Evolutionary conservation across 2,113 vertebrate genomes (phyloP), one percentile per base, ranked within the genome.

Genomic region (Triplophysa dalaica): DNA sequence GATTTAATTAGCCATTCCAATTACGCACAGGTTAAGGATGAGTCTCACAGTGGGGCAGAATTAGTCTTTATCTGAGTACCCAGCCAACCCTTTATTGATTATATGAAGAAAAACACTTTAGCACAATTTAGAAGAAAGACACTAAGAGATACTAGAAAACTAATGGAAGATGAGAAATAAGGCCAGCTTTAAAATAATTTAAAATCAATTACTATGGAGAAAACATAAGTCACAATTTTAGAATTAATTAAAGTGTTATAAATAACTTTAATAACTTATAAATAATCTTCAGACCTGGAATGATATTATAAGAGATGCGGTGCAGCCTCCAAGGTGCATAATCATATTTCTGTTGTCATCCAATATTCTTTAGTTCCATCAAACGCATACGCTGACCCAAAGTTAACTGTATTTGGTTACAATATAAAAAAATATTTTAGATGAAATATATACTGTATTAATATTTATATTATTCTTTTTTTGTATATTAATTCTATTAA

Each of bases 1-100:
- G 70, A 81, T 75, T 81, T 67, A 74, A 80, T 80, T 73, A 74
- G 29, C 48, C 62, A 45, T 41, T 48, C 78, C 48, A 74, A 74
- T 80, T 81, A 75, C 12, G 22, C 11, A 67, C 48, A 60, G 79
- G 79, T 74, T 56, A 56, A 24, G 67, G 78, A 78, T 78, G 60
- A 80, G 38, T 52, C 63, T 63, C 58, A 12, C 56, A 79, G 67
- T 22, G n/a, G 45, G 21, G 16, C 38, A 29, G 22, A 75, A 63
- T 75, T 63, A 48, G 41, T 75, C 72, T 62, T 17, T 75, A 56
- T 62, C 72, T 75, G 21, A 63, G 73, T 63, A 16, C 43, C 14
- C 41, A 29, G 73, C 9, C 70, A 74, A 24, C 43, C n/a, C 12
- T 43, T n/a, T 29, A 75, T 75, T 63, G 73, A 75, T 50, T 75